Conservation (phyloP, 2,797 vertebrate species). For the Threskiornis aethiopicus region DNA sequence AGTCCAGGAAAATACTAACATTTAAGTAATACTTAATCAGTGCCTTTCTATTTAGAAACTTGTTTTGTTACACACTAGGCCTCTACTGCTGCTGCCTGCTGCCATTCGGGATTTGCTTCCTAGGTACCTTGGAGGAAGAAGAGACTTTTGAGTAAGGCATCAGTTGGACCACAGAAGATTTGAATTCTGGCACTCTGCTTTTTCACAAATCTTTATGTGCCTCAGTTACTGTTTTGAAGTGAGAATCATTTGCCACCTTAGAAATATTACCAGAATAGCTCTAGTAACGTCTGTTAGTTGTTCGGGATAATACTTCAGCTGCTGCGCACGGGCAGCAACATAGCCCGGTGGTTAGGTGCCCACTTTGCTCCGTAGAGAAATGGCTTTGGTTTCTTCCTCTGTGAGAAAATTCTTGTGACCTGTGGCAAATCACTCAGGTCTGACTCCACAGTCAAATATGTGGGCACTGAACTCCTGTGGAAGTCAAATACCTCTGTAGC, state of each 20-base stretch:
- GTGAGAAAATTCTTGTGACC: not conserved
- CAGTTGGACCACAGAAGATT: not conserved
- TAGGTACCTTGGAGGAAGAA: not conserved
- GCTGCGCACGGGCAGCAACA: not conserved
- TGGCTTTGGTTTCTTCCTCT: not conserved
- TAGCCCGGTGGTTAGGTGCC: not conserved
- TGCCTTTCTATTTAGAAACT: not conserved
- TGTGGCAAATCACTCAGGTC: not conserved
- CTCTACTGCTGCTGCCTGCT: not conserved
- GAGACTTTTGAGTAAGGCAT: not conserved
- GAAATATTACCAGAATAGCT: not conserved
- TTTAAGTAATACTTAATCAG: not conserved
- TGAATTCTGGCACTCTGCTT: not conserved
- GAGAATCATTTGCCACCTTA: not conserved
- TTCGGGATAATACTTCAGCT: not conserved
- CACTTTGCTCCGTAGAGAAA: not conserved
- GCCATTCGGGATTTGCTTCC: not conserved
- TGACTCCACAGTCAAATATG: not conserved
- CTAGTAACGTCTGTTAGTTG: not conserved
- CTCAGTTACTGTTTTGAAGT: not conserved
- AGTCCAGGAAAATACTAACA: not conserved
- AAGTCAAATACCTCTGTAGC: not conserved
- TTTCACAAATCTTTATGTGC: not conserved
- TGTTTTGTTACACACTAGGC: not conserved
- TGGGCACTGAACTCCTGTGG: not conserved